Evolutionary conservation across 2,888 invertebrate species (phyloP).

Genomic region (Cephus pygmeus): DNA sequence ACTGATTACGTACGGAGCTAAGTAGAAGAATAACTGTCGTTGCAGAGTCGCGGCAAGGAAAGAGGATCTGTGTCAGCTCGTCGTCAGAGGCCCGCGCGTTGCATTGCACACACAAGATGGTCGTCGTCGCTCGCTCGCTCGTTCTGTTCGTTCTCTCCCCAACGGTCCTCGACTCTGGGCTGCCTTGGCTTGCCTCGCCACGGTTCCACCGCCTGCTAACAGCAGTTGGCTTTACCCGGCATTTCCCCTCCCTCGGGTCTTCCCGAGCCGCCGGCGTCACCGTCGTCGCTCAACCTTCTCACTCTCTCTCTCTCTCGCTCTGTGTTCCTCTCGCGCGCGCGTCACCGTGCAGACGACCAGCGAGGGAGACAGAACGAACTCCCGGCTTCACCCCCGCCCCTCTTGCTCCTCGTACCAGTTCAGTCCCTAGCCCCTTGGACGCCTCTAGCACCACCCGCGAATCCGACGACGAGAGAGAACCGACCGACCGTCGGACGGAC

Average conservation of each 20-base stretch:
- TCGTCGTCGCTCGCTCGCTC: slow-evolving; percentile 9
- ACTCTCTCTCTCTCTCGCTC: not conserved
- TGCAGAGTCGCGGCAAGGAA: not conserved
- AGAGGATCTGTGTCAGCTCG: not conserved
- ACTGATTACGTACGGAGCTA: not conserved
- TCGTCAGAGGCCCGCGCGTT: not conserved
- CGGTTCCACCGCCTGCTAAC: slow-evolving; percentile 22
- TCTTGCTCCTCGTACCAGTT: not conserved
- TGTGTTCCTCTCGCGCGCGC: not conserved
- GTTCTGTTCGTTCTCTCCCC: slow-evolving; percentile 13
- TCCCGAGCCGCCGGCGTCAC: not conserved
- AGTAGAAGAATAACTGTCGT: not conserved
- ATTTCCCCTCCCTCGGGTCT: not conserved
- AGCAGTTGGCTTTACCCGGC: slow-evolving; percentile 19
- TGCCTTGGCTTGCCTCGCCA: slow-evolving; percentile 15
- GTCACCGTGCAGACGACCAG: not conserved
- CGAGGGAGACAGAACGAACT: not conserved
- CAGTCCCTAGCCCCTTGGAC: not conserved
- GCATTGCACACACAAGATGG: slow-evolving; percentile 23
- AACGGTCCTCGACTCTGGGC: slow-evolving; percentile 9
- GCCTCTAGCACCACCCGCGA: not conserved
- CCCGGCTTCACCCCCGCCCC: not conserved
- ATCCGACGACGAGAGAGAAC: not conserved
- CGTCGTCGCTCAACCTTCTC: not conserved
- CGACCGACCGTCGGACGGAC: not conserved